These are phyloP conservation scores for Gastrophryne carolinensis DNA, from an alignment of 2,797 vertebrate genomes.

Conservation along the genomic window DNA sequence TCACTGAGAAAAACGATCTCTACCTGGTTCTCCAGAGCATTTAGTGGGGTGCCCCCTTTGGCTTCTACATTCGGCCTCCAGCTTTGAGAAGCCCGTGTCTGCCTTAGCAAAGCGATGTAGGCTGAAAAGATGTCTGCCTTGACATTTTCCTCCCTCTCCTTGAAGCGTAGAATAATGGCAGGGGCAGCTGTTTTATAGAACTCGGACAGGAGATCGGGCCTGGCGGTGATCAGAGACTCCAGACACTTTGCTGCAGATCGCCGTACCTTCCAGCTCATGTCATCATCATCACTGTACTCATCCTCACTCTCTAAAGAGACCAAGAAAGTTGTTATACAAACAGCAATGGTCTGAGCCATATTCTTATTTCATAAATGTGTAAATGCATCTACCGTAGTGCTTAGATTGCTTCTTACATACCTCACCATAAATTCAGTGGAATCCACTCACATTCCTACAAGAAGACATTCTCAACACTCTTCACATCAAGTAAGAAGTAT, in stretches of 20 bases:
- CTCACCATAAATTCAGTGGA: too few species aligned
- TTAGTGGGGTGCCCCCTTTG: constrained; percentile 71
- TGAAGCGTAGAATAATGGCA: constrained; percentile 82
- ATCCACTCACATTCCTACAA: too few species aligned
- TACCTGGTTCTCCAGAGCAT: constrained; percentile 82
- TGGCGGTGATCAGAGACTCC: constrained; percentile 79
- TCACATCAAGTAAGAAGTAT: too few species aligned
- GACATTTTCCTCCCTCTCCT: constrained; percentile 93
- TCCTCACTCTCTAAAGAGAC: constrained; percentile 79
- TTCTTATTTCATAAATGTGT: too few species aligned
- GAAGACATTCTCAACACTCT: too few species aligned
- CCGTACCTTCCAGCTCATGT: constrained; percentile 96
- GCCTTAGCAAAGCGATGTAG: constrained; percentile 82
- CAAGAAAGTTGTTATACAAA: too few species aligned
- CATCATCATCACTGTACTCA: constrained; percentile 91
- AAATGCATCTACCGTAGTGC: too few species aligned
- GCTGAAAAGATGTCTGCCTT: constrained; percentile 84
- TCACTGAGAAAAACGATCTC: too few species aligned
- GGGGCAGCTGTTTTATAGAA: constrained; percentile 83
- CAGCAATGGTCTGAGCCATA: too few species aligned
- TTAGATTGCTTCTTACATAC: too few species aligned
- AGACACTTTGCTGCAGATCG: constrained; percentile 87
- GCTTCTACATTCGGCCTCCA: constrained; percentile 62
- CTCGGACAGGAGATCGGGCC: constrained; percentile 81
- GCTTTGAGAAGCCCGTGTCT: constrained; percentile 71